Conservation (phyloP, 2,113 vertebrate species). For the Psilopsiagon aurifrons region DNA sequence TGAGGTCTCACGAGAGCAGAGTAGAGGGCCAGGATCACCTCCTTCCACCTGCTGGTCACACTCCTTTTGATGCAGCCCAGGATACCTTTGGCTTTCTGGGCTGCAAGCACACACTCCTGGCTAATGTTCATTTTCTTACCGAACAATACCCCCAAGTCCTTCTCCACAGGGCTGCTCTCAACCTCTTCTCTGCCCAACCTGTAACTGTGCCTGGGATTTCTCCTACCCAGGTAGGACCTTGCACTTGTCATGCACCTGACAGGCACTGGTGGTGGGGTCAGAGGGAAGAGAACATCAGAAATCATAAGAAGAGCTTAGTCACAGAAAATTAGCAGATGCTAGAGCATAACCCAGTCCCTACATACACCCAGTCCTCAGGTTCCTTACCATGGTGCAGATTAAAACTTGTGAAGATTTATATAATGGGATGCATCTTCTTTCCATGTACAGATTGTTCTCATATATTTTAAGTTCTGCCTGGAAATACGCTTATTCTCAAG, state of each 20-base stretch:
- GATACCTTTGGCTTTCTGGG: too few relatives aligned
- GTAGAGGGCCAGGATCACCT: too few relatives aligned
- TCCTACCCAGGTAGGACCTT: too few relatives aligned
- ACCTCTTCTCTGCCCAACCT: too few relatives aligned
- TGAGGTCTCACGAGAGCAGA: too few relatives aligned
- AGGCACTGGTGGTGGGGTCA: neutral
- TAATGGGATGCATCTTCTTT: neutral
- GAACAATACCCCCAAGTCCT: too few relatives aligned
- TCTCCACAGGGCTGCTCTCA: too few relatives aligned
- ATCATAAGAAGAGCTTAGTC: neutral
- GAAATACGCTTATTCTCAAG: neutral
- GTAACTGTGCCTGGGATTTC: too few relatives aligned
- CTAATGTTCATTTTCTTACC: too few relatives aligned
- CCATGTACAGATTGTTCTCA: neutral
- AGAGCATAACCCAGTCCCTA: neutral
- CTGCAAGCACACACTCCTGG: too few relatives aligned
- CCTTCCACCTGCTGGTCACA: too few relatives aligned
- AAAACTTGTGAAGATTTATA: neutral
- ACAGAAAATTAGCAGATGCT: neutral
- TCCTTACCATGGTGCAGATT: neutral
- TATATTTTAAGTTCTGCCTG: neutral
- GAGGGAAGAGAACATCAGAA: neutral
- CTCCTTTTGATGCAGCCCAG: too few relatives aligned
- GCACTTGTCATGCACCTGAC: neutral
- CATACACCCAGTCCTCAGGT: neutral